Evolutionary conservation across 1,140 invertebrate genomes (phyloP).

Genomic region (Pentalonia nigronervosa): DNA sequence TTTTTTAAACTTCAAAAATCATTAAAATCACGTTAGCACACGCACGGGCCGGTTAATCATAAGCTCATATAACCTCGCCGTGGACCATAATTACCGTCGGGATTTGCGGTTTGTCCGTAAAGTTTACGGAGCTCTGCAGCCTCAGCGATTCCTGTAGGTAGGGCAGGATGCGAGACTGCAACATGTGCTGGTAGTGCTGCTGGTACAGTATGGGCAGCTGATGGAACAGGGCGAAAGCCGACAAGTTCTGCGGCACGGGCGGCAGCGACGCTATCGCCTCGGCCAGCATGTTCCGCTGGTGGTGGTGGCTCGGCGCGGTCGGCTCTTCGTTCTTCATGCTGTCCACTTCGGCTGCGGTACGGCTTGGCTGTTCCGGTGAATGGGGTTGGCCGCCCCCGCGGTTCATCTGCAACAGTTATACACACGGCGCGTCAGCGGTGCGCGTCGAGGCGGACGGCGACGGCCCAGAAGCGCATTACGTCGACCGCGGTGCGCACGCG

Average conservation of each 20-base stretch:
- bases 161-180: conserved; percentile 59
- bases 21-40: background rate
- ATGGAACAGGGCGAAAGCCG: conserved; percentile 49
- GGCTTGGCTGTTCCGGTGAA: conserved; percentile 21
- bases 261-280: conserved; percentile 55
- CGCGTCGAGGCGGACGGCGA: too few species aligned
- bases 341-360: background rate
- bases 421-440: background rate
- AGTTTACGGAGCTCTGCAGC: conserved; percentile 36
- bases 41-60: background rate
- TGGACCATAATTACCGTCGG: background rate
- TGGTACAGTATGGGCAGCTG: conserved; percentile 59
- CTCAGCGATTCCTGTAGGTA: conserved; percentile 60
- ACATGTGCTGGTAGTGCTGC: conserved; percentile 59
- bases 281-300: conserved; percentile 42
- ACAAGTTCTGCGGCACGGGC: conserved; percentile 47
- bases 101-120: conserved; percentile 9
- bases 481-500: too few species aligned
- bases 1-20: background rate
- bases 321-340: conserved; percentile 52
- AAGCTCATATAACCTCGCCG: too few species aligned
- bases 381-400: conserved; percentile 15
- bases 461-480: too few species aligned
- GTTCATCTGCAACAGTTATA: conserved; percentile 50
- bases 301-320: background rate